phyloP scores from a whole-genome alignment of 2,113 vertebrate species.

The Zeus faber region DNA sequence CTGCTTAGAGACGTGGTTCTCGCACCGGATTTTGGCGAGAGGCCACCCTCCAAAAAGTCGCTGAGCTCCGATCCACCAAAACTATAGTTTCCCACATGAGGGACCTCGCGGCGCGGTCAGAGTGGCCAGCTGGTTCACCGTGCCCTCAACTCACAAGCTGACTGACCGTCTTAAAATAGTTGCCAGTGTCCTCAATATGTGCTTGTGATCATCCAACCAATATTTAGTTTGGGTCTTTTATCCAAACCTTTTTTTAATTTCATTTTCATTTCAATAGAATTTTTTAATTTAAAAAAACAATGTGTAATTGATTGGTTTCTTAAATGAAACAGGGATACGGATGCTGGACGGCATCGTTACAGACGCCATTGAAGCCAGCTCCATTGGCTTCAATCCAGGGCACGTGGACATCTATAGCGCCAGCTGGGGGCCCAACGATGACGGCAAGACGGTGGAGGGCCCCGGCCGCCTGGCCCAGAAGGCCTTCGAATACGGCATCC shows the following conservation, averaged over 20 bases:
- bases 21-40: no score
- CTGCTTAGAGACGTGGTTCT: no score
- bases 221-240: no score
- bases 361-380: constrained; percentile 96
- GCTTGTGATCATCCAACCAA: no score
- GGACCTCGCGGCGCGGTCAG: not conserved
- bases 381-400: constrained; percentile 93
- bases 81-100: constrained; percentile 8
- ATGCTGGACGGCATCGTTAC: constrained; percentile 98
- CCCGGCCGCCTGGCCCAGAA: constrained; percentile 93
- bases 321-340: constrained; percentile 88
- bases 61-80: constrained; percentile 20
- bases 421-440: constrained; percentile 97
- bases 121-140: constrained; percentile 10
- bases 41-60: no score
- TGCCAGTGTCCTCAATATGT: no score
- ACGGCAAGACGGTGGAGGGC: constrained; percentile 96
- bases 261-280: no score
- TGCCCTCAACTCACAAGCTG: not conserved
- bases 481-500: constrained; percentile 95
- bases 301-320: no score
- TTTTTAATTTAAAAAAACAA: no score
- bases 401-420: constrained; percentile 98
- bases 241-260: no score
- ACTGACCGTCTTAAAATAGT: constrained; percentile 6